phyloP scores from a whole-genome alignment of 1,140 invertebrate species.

The Drusus annulatus region DNA sequence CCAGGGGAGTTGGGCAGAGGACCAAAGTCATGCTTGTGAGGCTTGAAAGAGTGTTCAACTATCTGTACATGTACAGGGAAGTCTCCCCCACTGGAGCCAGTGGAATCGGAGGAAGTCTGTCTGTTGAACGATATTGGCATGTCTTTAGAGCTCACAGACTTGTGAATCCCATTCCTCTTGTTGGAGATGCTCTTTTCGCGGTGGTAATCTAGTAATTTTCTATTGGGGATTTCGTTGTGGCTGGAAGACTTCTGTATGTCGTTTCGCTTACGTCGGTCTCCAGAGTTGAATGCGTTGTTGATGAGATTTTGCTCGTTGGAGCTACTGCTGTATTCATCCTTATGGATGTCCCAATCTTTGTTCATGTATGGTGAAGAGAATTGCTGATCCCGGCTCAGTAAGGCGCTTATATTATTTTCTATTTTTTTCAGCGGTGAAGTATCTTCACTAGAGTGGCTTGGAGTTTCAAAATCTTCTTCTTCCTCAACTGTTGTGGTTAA shows the following conservation, averaged over 20 bases:
- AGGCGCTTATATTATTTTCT: slow-evolving; percentile 77
- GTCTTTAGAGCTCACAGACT: slow-evolving; percentile 79
- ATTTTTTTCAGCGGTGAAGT: slow-evolving; percentile 76
- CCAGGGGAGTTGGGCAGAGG: slow-evolving; percentile 72
- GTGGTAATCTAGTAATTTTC: slow-evolving; percentile 71
- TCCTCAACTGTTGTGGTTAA: slow-evolving; percentile 75
- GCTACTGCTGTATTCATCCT: slow-evolving; percentile 72
- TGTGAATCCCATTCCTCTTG: slow-evolving; percentile 75
- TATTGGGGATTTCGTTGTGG: slow-evolving; percentile 73
- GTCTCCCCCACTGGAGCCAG: slow-evolving; percentile 69
- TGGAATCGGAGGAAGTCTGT: slow-evolving; percentile 68
- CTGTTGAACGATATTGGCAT: slow-evolving; percentile 73
- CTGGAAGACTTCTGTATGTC: slow-evolving; percentile 74
- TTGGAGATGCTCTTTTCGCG: slow-evolving; percentile 70
- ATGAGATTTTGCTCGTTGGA: slow-evolving; percentile 69
- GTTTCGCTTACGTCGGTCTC: slow-evolving; percentile 69
- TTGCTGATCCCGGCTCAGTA: slow-evolving; percentile 73
- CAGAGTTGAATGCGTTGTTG: slow-evolving; percentile 69
- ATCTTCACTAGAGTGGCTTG: slow-evolving; percentile 72
- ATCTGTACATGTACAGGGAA: slow-evolving; percentile 70
- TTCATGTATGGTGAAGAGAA: slow-evolving; percentile 69
- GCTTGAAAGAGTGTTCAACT: slow-evolving; percentile 69
- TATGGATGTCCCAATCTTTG: slow-evolving; percentile 73
- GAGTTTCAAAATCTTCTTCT: slow-evolving; percentile 71
- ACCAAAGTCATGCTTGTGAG: slow-evolving; percentile 68